Percentiles rank a stretch among this genome's conserved stretches.
Evolutionary conservation across 2,113 vertebrate genomes (phyloP).

Genomic region (Megaleporinus macrocephalus): DNA sequence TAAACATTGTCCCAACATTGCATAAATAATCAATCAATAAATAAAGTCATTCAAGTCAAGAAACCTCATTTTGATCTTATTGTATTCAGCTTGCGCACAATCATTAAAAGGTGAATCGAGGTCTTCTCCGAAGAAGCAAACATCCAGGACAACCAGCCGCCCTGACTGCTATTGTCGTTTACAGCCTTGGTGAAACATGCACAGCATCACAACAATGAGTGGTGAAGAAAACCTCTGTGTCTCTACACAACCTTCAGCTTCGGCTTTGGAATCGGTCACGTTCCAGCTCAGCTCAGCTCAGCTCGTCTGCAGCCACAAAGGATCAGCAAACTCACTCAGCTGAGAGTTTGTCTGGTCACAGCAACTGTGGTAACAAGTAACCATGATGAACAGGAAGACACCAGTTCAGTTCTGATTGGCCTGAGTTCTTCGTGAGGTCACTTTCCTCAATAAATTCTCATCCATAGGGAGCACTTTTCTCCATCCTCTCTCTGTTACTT

Average conservation of each 20-base stretch:
- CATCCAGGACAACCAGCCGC: slow-evolving; percentile 39
- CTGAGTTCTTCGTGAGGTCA: slow-evolving; percentile 57
- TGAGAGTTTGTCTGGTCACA: slow-evolving; percentile 37
- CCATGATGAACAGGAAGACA: slow-evolving; percentile 72
- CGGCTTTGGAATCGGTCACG: slow-evolving; percentile 34
- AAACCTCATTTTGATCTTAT: slow-evolving; percentile 54
- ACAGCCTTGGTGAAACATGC: slow-evolving; percentile 64
- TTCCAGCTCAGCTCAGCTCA: background rate
- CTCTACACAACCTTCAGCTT: slow-evolving; percentile 4
- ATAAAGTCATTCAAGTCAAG: slow-evolving; percentile 79
- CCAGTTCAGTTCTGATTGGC: slow-evolving; percentile 71
- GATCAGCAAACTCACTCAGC: slow-evolving; percentile 48
- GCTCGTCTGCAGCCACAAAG: slow-evolving; percentile 7
- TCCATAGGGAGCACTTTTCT: background rate
- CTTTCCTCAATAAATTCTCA: slow-evolving; percentile 22
- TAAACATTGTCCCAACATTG: slow-evolving; percentile 82
- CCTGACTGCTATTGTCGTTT: slow-evolving; percentile 27
- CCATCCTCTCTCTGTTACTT: background rate
- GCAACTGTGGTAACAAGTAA: slow-evolving; percentile 32
- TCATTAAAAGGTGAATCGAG: slow-evolving; percentile 65
- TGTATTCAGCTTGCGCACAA: slow-evolving; percentile 69
- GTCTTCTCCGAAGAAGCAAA: slow-evolving; percentile 53
- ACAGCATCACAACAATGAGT: slow-evolving; percentile 53
- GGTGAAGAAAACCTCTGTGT: slow-evolving; percentile 29
- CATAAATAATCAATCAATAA: slow-evolving; percentile 80